These are phyloP conservation scores for Amphimallon solstitiale DNA, from an alignment of 2,888 invertebrate genomes.

Conservation along the genomic window DNA sequence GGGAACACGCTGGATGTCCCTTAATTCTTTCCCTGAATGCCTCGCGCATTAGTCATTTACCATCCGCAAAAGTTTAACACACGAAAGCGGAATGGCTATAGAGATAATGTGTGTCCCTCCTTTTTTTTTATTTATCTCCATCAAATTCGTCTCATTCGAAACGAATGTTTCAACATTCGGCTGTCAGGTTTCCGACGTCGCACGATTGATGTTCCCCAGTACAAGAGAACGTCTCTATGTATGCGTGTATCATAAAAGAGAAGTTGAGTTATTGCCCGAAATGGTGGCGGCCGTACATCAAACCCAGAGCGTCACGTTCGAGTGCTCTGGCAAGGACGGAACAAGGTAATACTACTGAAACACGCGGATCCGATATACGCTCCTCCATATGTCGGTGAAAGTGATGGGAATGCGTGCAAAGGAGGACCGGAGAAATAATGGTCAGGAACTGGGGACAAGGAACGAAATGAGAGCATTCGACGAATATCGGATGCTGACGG, in stretches of 20 bases:
- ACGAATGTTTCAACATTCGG: neutral
- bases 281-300: slow-evolving; percentile 17
- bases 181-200: slow-evolving; percentile 13
- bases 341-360: neutral
- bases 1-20: too few relatives aligned
- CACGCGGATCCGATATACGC: neutral
- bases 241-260: slow-evolving; percentile 30
- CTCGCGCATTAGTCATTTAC: too few relatives aligned
- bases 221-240: slow-evolving; percentile 11
- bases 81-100: too few relatives aligned
- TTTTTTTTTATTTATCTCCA: neutral
- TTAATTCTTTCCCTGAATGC: too few relatives aligned
- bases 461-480: too few relatives aligned
- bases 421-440: neutral
- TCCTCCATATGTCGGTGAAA: too few relatives aligned
- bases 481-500: too few relatives aligned
- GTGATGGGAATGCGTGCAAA: slow-evolving; percentile 4
- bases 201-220: slow-evolving; percentile 17
- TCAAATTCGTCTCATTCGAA: slow-evolving; percentile 4
- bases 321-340: slow-evolving; percentile 2
- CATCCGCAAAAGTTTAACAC: too few relatives aligned
- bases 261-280: slow-evolving; percentile 27
- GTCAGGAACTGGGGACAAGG: too few relatives aligned
- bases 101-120: too few relatives aligned
- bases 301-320: slow-evolving; percentile 15